These are phyloP conservation scores for Therioaphis trifolii DNA, from an alignment of 2,888 invertebrate genomes.

Conservation along the genomic window DNA sequence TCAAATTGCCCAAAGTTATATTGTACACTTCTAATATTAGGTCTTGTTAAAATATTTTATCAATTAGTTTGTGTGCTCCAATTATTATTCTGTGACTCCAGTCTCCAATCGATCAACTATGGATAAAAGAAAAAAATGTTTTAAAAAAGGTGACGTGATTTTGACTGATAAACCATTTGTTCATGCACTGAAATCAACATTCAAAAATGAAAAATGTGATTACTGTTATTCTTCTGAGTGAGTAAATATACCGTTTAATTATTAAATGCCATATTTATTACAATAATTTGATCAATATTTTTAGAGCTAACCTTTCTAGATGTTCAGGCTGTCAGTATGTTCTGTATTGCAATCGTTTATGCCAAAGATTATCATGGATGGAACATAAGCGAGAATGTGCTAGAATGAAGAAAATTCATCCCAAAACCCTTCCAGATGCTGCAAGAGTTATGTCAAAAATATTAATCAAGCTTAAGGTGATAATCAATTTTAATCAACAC, in stretches of 20 bases:
- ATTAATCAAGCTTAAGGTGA: constrained; percentile 74
- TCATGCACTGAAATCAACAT: constrained; percentile 78
- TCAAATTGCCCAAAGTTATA: constrained; percentile 15
- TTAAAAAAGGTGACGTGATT: constrained; percentile 57
- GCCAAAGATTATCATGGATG: constrained; percentile 85
- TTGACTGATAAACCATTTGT: constrained; percentile 80
- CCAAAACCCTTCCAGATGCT: constrained; percentile 83
- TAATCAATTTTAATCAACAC: neutral
- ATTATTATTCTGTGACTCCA: no score
- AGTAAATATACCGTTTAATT: constrained; percentile 66
- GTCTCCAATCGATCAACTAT: constrained; percentile 6
- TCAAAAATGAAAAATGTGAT: constrained; percentile 80
- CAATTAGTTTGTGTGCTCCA: neutral
- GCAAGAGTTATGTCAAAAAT: constrained; percentile 83
- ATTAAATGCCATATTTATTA: no score
- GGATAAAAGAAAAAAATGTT: constrained; percentile 45
- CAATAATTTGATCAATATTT: constrained; percentile 65
- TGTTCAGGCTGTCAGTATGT: constrained; percentile 87
- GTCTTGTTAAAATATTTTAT: constrained; percentile 9
- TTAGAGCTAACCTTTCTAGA: constrained; percentile 78
- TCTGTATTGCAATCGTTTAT: constrained; percentile 82
- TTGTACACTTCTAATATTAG: neutral
- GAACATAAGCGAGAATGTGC: constrained; percentile 87
- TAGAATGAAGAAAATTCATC: constrained; percentile 78
- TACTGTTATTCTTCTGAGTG: constrained; percentile 79